Conservation (phyloP, 1,140 invertebrate species). For the Leptinotarsa lineolata region DNA sequence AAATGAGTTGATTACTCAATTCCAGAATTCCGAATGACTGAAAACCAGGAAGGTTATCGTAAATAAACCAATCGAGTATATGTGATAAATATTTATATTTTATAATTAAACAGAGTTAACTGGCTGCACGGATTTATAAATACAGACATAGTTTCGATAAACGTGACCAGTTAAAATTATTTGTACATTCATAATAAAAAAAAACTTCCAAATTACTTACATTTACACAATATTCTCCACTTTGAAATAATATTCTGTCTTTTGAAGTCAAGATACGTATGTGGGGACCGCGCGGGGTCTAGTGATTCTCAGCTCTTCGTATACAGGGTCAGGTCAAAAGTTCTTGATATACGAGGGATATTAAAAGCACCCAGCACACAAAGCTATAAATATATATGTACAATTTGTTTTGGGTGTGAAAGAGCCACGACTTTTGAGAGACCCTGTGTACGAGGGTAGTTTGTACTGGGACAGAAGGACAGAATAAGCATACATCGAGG, state of each 20-base stretch:
- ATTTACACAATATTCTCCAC: constrained; percentile 42
- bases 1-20: too few species aligned
- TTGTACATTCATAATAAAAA: constrained; percentile 54
- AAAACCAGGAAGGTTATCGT: neutral
- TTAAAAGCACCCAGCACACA: constrained; percentile 16
- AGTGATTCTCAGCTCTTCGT: neutral
- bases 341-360: neutral
- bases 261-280: constrained; percentile 38
- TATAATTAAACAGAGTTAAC: constrained; percentile 57
- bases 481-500: constrained; percentile 15
- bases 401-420: constrained; percentile 20
- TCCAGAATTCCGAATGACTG: neutral
- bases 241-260: constrained; percentile 22
- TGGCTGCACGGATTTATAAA: constrained; percentile 55
- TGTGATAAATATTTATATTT: constrained; percentile 58
- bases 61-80: constrained; percentile 51
- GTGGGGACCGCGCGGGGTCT: neutral
- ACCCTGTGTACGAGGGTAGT: constrained; percentile 17
- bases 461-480: constrained; percentile 39
- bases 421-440: neutral
- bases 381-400: constrained; percentile 11
- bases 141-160: constrained; percentile 50
- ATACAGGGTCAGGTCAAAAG: neutral
- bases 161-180: constrained; percentile 53
- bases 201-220: constrained; percentile 51